phyloP scores from a whole-genome alignment of 2,113 vertebrate genomes.

The Pelodiscus sinensis region DNA sequence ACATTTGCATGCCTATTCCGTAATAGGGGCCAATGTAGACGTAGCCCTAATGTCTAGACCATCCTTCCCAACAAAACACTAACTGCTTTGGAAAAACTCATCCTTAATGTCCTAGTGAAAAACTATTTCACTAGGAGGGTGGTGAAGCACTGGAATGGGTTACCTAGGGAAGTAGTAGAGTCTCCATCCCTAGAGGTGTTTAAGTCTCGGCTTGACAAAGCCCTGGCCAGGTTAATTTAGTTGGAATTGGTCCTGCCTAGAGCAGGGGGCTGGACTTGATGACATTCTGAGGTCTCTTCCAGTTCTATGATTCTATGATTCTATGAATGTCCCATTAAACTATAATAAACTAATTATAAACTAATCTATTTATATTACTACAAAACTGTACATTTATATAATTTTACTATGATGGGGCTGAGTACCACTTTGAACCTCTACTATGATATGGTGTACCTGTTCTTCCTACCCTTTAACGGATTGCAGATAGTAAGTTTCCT shows the following conservation, averaged over 20 bases:
- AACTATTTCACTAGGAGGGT: too few species aligned
- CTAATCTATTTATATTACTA: background rate
- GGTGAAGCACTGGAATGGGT: too few species aligned
- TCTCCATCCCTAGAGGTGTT: too few species aligned
- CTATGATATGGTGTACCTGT: background rate
- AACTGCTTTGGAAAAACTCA: background rate
- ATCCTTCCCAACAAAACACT: background rate
- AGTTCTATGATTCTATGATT: too few species aligned
- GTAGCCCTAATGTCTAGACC: fast-evolving
- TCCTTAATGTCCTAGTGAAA: background rate
- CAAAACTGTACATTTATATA: background rate
- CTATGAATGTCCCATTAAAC: background rate
- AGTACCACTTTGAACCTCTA: background rate
- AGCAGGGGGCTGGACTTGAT: too few species aligned
- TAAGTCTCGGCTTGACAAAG: too few species aligned
- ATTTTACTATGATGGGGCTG: background rate
- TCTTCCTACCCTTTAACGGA: background rate
- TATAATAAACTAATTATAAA: background rate
- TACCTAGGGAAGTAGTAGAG: too few species aligned
- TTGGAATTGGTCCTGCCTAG: too few species aligned
- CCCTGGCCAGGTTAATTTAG: too few species aligned
- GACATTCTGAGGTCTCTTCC: too few species aligned
- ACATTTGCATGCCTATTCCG: too few species aligned
- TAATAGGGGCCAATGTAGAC: too few species aligned
- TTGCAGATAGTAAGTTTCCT: background rate